phyloP scores from a whole-genome alignment of 2,113 vertebrate species.

The Cairina moschata region DNA sequence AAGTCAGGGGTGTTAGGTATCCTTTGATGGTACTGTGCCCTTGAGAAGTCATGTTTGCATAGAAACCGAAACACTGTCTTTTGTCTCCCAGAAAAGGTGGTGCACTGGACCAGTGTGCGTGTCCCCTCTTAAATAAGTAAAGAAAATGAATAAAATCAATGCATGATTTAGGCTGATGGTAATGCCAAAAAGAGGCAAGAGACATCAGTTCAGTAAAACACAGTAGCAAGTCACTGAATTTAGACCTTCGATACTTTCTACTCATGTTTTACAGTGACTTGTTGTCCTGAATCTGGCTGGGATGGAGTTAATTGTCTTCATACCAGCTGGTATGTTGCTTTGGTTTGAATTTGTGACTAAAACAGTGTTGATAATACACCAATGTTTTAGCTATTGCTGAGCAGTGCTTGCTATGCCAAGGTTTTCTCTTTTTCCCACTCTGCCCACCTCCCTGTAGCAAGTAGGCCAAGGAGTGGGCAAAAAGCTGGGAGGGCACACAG shows the following conservation, averaged over 20 bases:
- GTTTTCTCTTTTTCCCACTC: background rate
- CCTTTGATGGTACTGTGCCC: background rate
- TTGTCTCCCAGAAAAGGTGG: background rate
- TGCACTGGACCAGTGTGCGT: fast-evolving
- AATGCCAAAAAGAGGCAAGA: background rate
- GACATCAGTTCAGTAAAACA: background rate
- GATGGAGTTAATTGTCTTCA: background rate
- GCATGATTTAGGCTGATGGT: background rate
- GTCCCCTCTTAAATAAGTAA: background rate
- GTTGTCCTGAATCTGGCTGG: background rate
- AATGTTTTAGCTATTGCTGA: background rate
- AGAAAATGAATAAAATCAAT: background rate
- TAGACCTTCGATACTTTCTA: background rate
- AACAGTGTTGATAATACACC: background rate
- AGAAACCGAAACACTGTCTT: background rate
- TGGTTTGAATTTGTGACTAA: background rate
- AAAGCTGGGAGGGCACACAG: background rate
- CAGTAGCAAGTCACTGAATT: background rate
- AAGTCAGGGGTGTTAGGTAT: background rate
- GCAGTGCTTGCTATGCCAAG: background rate
- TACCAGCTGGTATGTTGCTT: background rate
- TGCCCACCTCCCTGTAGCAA: fast-evolving
- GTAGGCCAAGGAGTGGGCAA: background rate
- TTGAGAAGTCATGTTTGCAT: background rate
- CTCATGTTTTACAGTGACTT: background rate